Evolutionary conservation across 2,797 vertebrate genomes (phyloP).

Genomic region (Argentina silus): DNA sequence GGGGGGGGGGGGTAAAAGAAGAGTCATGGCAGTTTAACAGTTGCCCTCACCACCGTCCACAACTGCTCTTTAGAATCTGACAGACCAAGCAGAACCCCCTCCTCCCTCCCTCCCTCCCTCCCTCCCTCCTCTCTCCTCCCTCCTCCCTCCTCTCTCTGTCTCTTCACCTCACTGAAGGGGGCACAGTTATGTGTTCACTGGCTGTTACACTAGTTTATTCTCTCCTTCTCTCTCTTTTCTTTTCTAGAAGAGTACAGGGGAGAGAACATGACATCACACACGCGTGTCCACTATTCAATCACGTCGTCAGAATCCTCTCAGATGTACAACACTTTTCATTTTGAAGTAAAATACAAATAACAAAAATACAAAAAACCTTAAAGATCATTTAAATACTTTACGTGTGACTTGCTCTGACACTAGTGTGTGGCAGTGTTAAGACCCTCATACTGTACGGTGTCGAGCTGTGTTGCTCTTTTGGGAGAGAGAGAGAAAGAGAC

Average conservation of each 20-base stretch:
- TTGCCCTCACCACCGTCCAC: constrained; percentile 7
- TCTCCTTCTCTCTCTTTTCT: constrained; percentile 46
- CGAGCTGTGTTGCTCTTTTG: no score
- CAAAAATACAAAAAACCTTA: no score
- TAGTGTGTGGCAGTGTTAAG: no score
- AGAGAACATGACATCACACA: neutral
- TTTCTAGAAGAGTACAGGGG: neutral
- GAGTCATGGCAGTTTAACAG: constrained; percentile 35
- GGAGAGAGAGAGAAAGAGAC: no score
- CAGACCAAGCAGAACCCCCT: constrained; percentile 15
- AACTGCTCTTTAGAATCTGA: constrained; percentile 21
- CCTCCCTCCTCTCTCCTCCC: neutral
- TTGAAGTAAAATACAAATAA: no score
- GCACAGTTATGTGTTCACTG: neutral
- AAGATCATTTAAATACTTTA: no score
- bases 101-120: neutral
- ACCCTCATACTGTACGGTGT: no score
- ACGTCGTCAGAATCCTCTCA: no score
- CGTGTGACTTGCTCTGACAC: no score
- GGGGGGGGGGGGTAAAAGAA: constrained; percentile 8
- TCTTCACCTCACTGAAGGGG: constrained; percentile 32
- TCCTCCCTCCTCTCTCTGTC: constrained; percentile 48
- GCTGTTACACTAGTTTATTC: constrained; percentile 14
- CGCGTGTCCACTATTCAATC: no score
- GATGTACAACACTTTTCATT: no score